Evolutionary conservation across 1,140 invertebrate genomes (phyloP), one percentile per base, ranked within the genome.

Genomic region (Drosophila leontia): DNA sequence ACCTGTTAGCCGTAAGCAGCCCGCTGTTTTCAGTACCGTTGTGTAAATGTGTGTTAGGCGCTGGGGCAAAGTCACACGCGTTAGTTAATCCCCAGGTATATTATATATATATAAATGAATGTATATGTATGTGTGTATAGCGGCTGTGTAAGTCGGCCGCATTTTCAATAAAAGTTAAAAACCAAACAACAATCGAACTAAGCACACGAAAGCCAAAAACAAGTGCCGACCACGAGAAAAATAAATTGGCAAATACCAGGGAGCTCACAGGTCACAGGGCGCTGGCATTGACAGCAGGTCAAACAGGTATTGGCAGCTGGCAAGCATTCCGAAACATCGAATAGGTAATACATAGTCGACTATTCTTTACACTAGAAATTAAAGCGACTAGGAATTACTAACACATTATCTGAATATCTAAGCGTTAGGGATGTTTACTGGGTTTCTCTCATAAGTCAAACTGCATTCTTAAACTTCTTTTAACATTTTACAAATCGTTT

Each of bases 81-180:
- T 68, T 67, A 76, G 63, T 41, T 61, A 68, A 61, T 63, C 32
- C 35, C 35, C 41, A 55, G 60, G 42, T 58, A 55, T 51, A 53
- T 48, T 48, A 29, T 32, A 29, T 45, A 45, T 55, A 61, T 80
- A 62, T 62, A 58, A 61, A 39, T 70, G 44, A 50, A 77, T 77
- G 50, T 56, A 68, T 74, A 58, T 72, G 59, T 74, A 68, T 78
- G 60, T 76, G 60, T 81, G 82, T 86, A 75, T 60, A 59, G 74
- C 64, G 65, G 82, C 74, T 50, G 61, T 47, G 68, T 88, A 87
- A 83, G 84, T 74, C 51, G 63, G 65, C 60, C 53, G 56, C 78
- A 65, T 78, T 81, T 84, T 78, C 77, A 87, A 87, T 84, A 88
- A 87, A 87, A 80, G 60, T 70, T 67, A 19, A 72, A 63, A 79